Base-by-base conservation (phyloP, 2,888 invertebrate species). In the Amaurobius ferox region DNA sequence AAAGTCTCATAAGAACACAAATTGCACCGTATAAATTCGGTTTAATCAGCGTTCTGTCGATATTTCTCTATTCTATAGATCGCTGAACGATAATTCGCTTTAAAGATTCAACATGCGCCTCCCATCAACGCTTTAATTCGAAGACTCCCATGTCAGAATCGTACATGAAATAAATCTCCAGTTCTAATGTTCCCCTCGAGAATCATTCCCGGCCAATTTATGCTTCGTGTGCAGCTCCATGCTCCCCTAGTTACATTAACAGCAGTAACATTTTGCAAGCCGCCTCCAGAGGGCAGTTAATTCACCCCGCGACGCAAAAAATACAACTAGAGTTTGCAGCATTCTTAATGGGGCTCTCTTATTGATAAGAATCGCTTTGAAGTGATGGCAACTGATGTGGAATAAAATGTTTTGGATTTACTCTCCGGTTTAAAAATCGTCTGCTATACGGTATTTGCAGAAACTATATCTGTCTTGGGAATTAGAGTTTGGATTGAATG, bases 141-240 rank as follows among this genome's bases (percentile, higher is more conserved):
- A 55, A 19, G 19, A 55, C 23, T 55, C 11, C 55, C 55, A 1
- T 23, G 23, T 23, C 55, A 16, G 23, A 19, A 55, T 23, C n/a
- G 23, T 3, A 23, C 64, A 64, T 64, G 29, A 64, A 29, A 64
- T 64, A 64, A 64, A 64, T 64, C 64, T 30, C 30, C 64, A 3
- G 2, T 29, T 29, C 64, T 64, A 64, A 64, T 64, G 64, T 0
- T 1, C 1, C 64, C 30, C 64, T 1, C n/a, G 64, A 6, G 64
- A 64, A 16, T 29, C 30, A 64, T 64, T 64, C 30, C 1, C 16
- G 16, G 16, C 30, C 19, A 64, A 29, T 64, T 64, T 29, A 64
- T 64, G 64, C 64, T 16, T 64, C 30, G 2, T 29, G 1, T 13
- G 3, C 23, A 6, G 7, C 13, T 23, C 23, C 30, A 16, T 30